Conservation (phyloP, 2,113 vertebrate species). For the Gymnogyps californianus region DNA sequence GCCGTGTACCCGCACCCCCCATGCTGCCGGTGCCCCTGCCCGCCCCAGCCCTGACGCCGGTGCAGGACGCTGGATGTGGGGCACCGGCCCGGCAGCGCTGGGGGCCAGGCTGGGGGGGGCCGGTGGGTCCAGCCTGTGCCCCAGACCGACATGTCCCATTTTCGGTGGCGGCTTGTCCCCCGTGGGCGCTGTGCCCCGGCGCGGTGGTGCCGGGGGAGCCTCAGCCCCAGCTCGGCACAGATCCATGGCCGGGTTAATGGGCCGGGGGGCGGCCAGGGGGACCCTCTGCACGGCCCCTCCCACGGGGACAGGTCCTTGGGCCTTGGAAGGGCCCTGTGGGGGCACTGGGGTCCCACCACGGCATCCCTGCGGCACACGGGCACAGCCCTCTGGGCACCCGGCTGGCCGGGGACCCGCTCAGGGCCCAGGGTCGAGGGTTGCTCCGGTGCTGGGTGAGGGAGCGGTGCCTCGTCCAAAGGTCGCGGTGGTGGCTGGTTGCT, state of each 20-base stretch:
- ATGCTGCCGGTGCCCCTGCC: fast-evolving
- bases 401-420: fast-evolving
- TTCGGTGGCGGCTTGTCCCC: not conserved
- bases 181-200: fast-evolving
- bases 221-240: not conserved
- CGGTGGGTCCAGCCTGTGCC: not conserved
- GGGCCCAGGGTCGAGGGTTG: not conserved
- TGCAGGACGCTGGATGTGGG: not conserved
- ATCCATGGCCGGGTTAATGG: not conserved
- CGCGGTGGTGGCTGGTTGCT: not conserved
- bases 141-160: not conserved
- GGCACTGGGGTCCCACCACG: not conserved
- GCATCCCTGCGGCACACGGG: fast-evolving
- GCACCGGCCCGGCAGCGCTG: too few species aligned
- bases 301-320: fast-evolving
- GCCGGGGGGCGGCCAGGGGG: fast-evolving
- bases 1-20: fast-evolving
- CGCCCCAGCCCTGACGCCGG: fast-evolving
- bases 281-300: fast-evolving
- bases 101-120: fast-evolving
- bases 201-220: not conserved
- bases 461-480: not conserved
- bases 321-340: not conserved
- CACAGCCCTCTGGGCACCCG: not conserved
- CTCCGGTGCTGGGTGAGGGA: not conserved